A percentile compares a stretch with the other conserved stretches of the same genome.
These are phyloP conservation scores for Embidobia sp. DNA, from an alignment of 2,888 invertebrate species.

Conservation along the genomic window DNA sequence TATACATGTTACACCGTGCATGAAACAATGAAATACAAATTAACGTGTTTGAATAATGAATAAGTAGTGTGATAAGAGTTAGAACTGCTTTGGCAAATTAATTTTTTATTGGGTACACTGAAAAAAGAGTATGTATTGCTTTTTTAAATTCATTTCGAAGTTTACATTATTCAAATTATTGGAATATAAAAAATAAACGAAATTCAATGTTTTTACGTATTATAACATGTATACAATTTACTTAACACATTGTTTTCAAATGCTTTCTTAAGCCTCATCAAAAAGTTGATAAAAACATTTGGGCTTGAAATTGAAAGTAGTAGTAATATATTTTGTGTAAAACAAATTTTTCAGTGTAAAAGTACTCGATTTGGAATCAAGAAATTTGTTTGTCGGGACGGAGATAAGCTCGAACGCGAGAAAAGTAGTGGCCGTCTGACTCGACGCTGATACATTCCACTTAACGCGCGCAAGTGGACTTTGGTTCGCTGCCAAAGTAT, in stretches of 20 bases:
- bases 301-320: too few species aligned
- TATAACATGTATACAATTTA: too few species aligned
- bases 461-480: slow-evolving; percentile 32
- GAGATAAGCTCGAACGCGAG: not conserved
- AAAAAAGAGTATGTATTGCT: too few species aligned
- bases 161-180: too few species aligned
- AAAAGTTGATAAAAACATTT: too few species aligned
- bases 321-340: too few species aligned
- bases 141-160: too few species aligned
- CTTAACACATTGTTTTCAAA: too few species aligned
- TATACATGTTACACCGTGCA: slow-evolving; percentile 34
- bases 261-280: too few species aligned
- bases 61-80: slow-evolving; percentile 13
- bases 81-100: not conserved
- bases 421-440: slow-evolving; percentile 34
- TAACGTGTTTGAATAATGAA: slow-evolving; percentile 11
- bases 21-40: slow-evolving; percentile 20
- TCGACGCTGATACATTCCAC: slow-evolving; percentile 46
- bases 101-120: slow-evolving; percentile 15
- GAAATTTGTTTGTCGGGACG: not conserved
- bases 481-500: slow-evolving; percentile 27
- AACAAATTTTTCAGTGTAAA: too few species aligned
- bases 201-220: too few species aligned
- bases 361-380: slow-evolving; percentile 1
- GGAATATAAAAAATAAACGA: too few species aligned